Base-by-base conservation (phyloP, 1,140 invertebrate species). In the Conus ventricosus region DNA sequence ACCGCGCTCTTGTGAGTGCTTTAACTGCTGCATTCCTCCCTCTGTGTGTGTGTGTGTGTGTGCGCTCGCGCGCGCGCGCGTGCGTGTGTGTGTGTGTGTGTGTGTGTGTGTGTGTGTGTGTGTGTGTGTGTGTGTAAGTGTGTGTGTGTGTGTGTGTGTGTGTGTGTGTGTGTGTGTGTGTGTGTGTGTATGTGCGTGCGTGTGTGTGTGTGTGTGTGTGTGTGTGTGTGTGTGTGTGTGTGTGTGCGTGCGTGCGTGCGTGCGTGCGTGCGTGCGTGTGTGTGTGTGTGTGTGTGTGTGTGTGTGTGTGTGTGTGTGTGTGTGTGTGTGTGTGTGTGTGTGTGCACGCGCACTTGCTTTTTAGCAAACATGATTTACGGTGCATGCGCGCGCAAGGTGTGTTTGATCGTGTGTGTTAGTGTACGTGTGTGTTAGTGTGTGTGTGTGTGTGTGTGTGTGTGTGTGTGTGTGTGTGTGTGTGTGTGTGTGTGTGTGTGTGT, bases 391-490 rank as follows among this genome's bases (percentile, higher is more conserved):
- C 60, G n/a, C 27, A 10, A 2, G 1, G n/a, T 78, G 27, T 78
- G 27, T 78, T 10, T 25, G 23, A 20, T 15, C 5, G 75, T 78
- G 75, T 78, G 23, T 39, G 75, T 23, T 8, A 11, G 75, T n/a
- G 57, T 60, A 17, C 17, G 57, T 60, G 57, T 60, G 57, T 60
- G 57, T 60, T n/a, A 23, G 57, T 60, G 57, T 60, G 57, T 60
- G 57, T 60, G 57, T 60, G 57, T 60, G 57, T 60, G 57, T 76
- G 75, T 76, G 75, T 76, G 75, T 60, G 75, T 76, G 75, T 76
- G 75, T 76, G 75, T 76, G 75, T 76, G 75, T 76, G 75, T 76
- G 75, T 76, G 75, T 76, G 75, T 76, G 75, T 76, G 75, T 76
- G 23, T n/a, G 75, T 76, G 23, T n/a, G 75, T 76, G 13, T 78